Conservation (phyloP, 2,113 vertebrate genomes). For the Sebastes schlegelii region DNA sequence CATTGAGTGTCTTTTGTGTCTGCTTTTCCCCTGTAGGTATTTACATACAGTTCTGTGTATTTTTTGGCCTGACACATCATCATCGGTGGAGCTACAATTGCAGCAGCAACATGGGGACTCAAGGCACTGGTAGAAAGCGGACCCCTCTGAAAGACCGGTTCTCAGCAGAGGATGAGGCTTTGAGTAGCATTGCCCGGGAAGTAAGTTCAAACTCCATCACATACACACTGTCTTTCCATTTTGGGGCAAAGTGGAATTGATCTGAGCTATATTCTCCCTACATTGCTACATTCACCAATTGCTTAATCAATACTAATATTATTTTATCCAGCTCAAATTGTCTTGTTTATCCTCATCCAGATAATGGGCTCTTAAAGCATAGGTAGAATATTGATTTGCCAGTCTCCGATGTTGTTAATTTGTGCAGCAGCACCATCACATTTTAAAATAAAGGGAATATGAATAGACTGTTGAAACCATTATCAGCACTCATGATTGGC, state of each 20-base stretch:
- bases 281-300: background rate
- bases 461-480: slow-evolving; percentile 8
- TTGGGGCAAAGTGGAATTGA: slow-evolving; percentile 5
- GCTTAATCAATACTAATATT: slow-evolving; percentile 22
- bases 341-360: slow-evolving; percentile 6
- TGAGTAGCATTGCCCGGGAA: slow-evolving; percentile 97
- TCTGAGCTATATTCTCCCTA: background rate
- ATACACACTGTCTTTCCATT: slow-evolving; percentile 1
- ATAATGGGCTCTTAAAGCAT: slow-evolving; percentile 7
- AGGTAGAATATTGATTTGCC: slow-evolving; percentile 7
- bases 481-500: slow-evolving; percentile 21
- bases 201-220: slow-evolving; percentile 75
- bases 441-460: slow-evolving; percentile 13
- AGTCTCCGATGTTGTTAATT: background rate
- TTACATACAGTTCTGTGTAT: slow-evolving; percentile 16
- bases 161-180: slow-evolving; percentile 97
- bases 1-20: slow-evolving; percentile 7
- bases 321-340: slow-evolving; percentile 26
- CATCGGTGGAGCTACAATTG: slow-evolving; percentile 55
- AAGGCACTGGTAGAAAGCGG: slow-evolving; percentile 95
- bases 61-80: slow-evolving; percentile 8
- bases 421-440: background rate
- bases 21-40: slow-evolving; percentile 31
- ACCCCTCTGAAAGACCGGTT: slow-evolving; percentile 96
- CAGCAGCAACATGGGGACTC: slow-evolving; percentile 91